Percentiles rank a stretch among this genome's conserved stretches.
Conservation (phyloP, 37 sponge, comb jelly and placozoan species). For the Crambe crambe region DNA sequence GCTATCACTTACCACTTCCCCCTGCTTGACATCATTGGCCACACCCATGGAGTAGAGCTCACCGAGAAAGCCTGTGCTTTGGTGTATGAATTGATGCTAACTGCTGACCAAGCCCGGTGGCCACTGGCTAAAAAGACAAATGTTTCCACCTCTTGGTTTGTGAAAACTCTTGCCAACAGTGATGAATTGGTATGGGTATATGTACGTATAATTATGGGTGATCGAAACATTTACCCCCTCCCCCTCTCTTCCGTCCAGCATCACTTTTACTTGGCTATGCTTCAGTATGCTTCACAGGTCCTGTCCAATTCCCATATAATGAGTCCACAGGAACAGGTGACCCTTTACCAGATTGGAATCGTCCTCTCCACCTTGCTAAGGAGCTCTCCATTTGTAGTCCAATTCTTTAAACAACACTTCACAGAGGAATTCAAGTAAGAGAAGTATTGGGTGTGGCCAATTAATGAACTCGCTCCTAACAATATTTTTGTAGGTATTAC, state of each 20-base stretch:
- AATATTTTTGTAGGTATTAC: constrained; percentile 28
- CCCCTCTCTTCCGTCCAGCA: neutral
- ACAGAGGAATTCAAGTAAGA: constrained; percentile 44
- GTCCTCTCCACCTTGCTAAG: constrained; percentile 11
- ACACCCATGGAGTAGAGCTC: constrained; percentile 7
- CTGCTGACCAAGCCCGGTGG: constrained; percentile 42
- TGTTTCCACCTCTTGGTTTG: constrained; percentile 14
- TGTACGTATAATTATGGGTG: neutral
- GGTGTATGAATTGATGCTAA: constrained; percentile 35
- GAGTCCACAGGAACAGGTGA: constrained; percentile 4
- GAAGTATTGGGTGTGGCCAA: neutral
- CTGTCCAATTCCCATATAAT: neutral
- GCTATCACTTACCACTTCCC: neutral
- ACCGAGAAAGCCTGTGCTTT: constrained; percentile 43
- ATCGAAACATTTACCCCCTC: neutral
- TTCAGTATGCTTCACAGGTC: neutral
- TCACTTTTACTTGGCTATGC: constrained; percentile 9
- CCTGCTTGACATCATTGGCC: neutral
- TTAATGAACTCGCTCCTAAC: neutral
- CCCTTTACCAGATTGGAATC: constrained; percentile 11
- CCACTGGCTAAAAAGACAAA: constrained; percentile 15
- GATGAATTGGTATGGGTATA: neutral
- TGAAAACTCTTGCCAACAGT: neutral
- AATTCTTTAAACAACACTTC: constrained; percentile 16
- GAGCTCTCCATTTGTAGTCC: constrained; percentile 12